Evolutionary conservation across 1,140 invertebrate genomes (phyloP).

Genomic region (Nymphalis io): DNA sequence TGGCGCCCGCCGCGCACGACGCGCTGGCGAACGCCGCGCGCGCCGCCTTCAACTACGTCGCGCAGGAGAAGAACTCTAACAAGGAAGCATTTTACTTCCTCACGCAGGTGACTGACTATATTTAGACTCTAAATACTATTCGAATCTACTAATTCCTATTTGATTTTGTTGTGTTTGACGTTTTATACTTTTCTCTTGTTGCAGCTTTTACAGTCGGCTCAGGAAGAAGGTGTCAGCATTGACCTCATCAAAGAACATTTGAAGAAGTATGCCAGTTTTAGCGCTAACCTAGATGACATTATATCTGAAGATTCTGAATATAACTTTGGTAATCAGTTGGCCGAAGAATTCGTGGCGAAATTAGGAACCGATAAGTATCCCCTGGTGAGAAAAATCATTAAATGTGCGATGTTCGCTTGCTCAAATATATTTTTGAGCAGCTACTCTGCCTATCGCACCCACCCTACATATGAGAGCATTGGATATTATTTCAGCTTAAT

Average conservation of each 20-base stretch:
- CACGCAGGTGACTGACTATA: conserved; percentile 84
- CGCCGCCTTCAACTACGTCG: conserved; percentile 96
- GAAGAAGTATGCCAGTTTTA: conserved; percentile 82
- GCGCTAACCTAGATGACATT: conserved; percentile 88
- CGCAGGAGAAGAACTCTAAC: conserved; percentile 86
- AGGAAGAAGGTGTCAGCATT: conserved; percentile 54
- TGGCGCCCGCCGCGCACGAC: conserved; percentile 85
- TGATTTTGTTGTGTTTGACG: no score
- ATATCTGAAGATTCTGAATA: conserved; percentile 95
- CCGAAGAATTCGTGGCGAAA: conserved; percentile 91
- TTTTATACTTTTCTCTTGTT: conserved; percentile 9
- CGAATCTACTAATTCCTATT: no score
- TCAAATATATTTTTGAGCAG: background rate
- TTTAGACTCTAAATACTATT: no score
- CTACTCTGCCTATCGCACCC: no score
- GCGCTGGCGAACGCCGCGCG: conserved; percentile 88
- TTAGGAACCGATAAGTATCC: conserved; percentile 89
- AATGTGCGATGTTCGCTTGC: background rate
- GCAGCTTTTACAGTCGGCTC: conserved; percentile 56
- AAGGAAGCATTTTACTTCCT: conserved; percentile 90
- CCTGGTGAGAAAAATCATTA: conserved; percentile 77
- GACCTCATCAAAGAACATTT: conserved; percentile 87
- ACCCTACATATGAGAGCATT: no score
- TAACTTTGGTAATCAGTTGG: conserved; percentile 92
- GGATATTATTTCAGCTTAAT: no score